Evolutionary conservation across 2,888 invertebrate genomes (phyloP), one percentile per base, ranked within the genome.

Genomic region (Plagodis dolabraria): DNA sequence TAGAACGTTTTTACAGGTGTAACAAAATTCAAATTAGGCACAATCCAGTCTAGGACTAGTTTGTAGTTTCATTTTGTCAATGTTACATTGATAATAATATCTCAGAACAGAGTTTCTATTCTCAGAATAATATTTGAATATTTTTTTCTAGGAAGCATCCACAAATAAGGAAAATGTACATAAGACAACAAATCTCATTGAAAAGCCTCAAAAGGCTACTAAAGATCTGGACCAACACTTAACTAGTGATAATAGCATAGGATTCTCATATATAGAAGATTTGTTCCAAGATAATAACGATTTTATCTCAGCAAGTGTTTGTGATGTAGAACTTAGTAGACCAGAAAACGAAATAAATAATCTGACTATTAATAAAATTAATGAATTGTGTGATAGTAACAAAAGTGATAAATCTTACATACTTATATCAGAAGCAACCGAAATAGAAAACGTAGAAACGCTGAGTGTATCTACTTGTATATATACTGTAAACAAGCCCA

Each of bases 201-300:
- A 49, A 33, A 58, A 57, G 45, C 46, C 60, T 57, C 68, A 71
- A 60, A 60, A 61, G 6, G 7, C 55, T 38, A 34, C 46, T 52
- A 69, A 66, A 56, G 63, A 53, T 57, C 11, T 4, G n/a, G 0
- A 44, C 34, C 11, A 44, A 47, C n/a, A 45, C 12, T 9, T 8
- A 35, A 11, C 62, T 53, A 65, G 69, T 40, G 62, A 64, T 57
- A 69, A 66, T 34, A 82, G 79, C 54, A 40, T 81, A 51, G 79
- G 74, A 4, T 76, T 74, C 46, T 83, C 85, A 43, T 76, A 77
- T 12, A 77, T 83, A 58, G 77, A 77, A 54, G 80, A 83, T 63
- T 55, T 82, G 22, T 66, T 68, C 35, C 57, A 64, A 48, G 49
- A 59, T 7, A 47, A 42, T 22, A 48, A 44, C 12, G 48, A 57